These are phyloP conservation scores for Chesias legatella DNA, from an alignment of 2,888 invertebrate genomes.

Conservation along the genomic window DNA sequence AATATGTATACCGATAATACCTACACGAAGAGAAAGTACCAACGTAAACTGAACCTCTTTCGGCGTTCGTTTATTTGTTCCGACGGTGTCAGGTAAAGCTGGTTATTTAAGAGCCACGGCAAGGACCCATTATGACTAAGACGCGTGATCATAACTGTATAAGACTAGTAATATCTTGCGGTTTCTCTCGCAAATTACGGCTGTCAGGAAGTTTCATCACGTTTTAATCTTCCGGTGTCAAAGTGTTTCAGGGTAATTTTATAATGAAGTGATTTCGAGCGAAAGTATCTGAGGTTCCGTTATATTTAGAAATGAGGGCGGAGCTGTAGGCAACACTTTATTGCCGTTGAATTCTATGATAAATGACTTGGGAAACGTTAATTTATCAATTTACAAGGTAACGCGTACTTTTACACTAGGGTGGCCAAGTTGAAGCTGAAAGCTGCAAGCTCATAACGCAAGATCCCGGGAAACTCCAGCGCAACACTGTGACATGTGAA, in stretches of 20 bases:
- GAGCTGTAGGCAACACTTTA: too few relatives aligned
- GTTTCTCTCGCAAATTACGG: constrained; percentile 10
- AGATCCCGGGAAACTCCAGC: too few relatives aligned
- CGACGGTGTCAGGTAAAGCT: neutral
- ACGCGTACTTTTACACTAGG: too few relatives aligned
- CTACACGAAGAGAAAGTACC: constrained; percentile 1
- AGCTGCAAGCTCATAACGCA: too few relatives aligned
- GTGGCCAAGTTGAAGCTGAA: too few relatives aligned
- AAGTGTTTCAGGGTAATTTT: neutral
- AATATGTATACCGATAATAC: constrained; percentile 13
- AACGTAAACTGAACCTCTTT: constrained; percentile 2
- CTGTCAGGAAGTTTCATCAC: constrained; percentile 9
- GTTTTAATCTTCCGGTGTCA: constrained; percentile 3
- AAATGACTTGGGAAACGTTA: too few relatives aligned
- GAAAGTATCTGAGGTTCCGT: too few relatives aligned
- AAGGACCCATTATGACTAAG: constrained; percentile 17
- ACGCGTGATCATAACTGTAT: constrained; percentile 15
- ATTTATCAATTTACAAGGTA: too few relatives aligned
- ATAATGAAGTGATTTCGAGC: too few relatives aligned
- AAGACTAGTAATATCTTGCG: constrained; percentile 10
- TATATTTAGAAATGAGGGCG: too few relatives aligned
- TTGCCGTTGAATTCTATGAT: too few relatives aligned
- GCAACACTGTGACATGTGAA: too few relatives aligned
- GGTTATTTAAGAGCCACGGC: constrained; percentile 7
- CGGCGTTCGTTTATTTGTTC: neutral